A percentile compares a stretch with the other conserved stretches of the same genome.
These are phyloP conservation scores for Erebia epiphron DNA, from an alignment of 2,888 invertebrate species.

Conservation along the genomic window DNA sequence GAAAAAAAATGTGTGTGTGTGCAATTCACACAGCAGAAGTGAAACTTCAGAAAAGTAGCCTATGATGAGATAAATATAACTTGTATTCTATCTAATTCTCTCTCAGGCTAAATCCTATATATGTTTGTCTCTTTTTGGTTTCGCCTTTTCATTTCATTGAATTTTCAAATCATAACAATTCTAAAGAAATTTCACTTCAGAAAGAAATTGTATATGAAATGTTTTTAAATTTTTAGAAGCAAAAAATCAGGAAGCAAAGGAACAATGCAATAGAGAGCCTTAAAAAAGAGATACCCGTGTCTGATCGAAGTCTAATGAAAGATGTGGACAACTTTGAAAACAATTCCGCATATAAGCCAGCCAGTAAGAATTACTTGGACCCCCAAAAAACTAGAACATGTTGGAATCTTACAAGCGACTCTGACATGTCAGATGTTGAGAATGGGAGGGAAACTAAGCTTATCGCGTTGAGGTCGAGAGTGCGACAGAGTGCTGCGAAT, in stretches of 20 bases:
- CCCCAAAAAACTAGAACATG: constrained; percentile 56
- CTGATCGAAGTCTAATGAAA: constrained; percentile 69
- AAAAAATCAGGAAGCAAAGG: constrained; percentile 74
- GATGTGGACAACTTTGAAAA: constrained; percentile 71
- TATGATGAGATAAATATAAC: no score
- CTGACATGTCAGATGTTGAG: constrained; percentile 86
- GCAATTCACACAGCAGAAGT: no score
- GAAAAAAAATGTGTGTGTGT: no score
- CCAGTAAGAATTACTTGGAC: constrained; percentile 64
- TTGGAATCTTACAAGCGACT: constrained; percentile 84
- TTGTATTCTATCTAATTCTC: no score
- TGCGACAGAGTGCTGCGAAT: constrained; percentile 86
- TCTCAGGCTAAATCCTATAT: no score
- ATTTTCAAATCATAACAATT: no score
- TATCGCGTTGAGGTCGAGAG: constrained; percentile 81
- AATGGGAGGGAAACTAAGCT: constrained; percentile 76
- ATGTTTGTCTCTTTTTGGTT: no score
- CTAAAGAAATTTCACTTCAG: no score
- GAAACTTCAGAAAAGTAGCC: no score
- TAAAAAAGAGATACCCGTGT: constrained; percentile 75
- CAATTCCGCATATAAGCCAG: constrained; percentile 67
- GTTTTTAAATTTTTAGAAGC: constrained; percentile 62
- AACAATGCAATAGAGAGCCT: constrained; percentile 74
- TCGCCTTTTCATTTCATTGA: no score
- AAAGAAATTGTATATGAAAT: not conserved